Percentiles rank a stretch among this genome's conserved stretches.
Evolutionary conservation across 2,888 invertebrate species (phyloP).

Genomic region (Calliphora vomitoria): DNA sequence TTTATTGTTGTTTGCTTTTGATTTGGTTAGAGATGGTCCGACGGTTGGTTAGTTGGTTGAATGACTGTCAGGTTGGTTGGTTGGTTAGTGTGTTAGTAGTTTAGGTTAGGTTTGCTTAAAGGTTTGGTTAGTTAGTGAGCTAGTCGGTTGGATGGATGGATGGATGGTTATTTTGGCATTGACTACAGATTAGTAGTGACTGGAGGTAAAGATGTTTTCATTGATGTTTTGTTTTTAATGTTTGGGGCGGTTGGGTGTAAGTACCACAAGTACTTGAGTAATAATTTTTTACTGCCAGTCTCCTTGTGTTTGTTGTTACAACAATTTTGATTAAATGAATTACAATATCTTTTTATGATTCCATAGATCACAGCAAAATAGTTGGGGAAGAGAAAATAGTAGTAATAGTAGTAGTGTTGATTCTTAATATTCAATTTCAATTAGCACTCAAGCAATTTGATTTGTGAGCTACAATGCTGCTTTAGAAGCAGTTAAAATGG

Average conservation of each 20-base stretch:
- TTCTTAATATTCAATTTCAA: neutral
- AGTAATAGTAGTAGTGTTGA: neutral
- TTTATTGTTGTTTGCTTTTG: slow-evolving; percentile 3
- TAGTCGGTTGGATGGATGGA: neutral
- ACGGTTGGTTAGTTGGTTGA: neutral
- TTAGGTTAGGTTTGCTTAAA: neutral
- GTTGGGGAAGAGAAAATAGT: neutral
- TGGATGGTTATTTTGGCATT: slow-evolving; percentile 24
- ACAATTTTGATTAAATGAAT: neutral
- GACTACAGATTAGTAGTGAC: slow-evolving; percentile 1
- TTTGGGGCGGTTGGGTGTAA: neutral
- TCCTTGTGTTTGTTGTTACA: neutral
- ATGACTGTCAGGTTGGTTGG: neutral
- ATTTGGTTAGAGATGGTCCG: neutral
- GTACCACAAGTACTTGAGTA: neutral
- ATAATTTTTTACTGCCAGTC: neutral
- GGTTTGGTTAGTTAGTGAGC: neutral
- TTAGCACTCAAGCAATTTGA: neutral
- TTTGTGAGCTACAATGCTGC: too few species aligned
- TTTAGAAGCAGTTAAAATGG: too few species aligned
- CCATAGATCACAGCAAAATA: neutral
- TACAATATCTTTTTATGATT: neutral
- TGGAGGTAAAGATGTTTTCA: slow-evolving; percentile 15
- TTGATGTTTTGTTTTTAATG: slow-evolving; percentile 17
- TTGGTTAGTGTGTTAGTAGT: neutral